Evolutionary conservation across 1,140 invertebrate species (phyloP).

Genomic region (Drosophila malerkotliana): DNA sequence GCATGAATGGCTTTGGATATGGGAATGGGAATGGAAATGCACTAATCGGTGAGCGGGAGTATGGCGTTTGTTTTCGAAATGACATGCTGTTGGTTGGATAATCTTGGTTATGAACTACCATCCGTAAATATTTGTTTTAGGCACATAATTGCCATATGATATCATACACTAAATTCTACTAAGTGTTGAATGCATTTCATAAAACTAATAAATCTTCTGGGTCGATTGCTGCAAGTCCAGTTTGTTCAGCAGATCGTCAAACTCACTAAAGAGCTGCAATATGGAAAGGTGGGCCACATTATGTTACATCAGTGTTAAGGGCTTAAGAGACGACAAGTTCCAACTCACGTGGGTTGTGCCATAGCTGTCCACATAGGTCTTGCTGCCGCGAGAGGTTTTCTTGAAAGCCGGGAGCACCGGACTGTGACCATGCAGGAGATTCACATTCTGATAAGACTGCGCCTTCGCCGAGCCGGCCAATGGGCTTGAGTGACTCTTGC

Average conservation of each 20-base stretch:
- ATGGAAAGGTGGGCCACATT: not conserved
- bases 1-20: constrained; percentile 20
- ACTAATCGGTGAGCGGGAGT: constrained; percentile 42
- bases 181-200: not conserved
- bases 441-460: constrained; percentile 77
- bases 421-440: constrained; percentile 66
- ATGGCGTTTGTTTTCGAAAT: constrained; percentile 49
- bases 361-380: constrained; percentile 78
- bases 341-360: constrained; percentile 71
- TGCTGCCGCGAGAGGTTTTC: constrained; percentile 66
- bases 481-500: constrained; percentile 55
- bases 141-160: constrained; percentile 32
- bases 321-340: not conserved
- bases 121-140: constrained; percentile 19
- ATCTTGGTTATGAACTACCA: constrained; percentile 8
- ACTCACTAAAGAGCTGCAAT: constrained; percentile 77
- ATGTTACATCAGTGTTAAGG: constrained; percentile 14
- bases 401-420: constrained; percentile 61
- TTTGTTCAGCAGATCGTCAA: constrained; percentile 76
- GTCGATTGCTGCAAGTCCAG: constrained; percentile 64
- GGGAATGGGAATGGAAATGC: constrained; percentile 12
- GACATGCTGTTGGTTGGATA: constrained; percentile 40
- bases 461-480: constrained; percentile 61
- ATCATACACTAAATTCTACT: constrained; percentile 36
- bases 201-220: constrained; percentile 67